phyloP scores from a whole-genome alignment of 2,888 invertebrate genomes.

The Andricus quercusramuli region DNA sequence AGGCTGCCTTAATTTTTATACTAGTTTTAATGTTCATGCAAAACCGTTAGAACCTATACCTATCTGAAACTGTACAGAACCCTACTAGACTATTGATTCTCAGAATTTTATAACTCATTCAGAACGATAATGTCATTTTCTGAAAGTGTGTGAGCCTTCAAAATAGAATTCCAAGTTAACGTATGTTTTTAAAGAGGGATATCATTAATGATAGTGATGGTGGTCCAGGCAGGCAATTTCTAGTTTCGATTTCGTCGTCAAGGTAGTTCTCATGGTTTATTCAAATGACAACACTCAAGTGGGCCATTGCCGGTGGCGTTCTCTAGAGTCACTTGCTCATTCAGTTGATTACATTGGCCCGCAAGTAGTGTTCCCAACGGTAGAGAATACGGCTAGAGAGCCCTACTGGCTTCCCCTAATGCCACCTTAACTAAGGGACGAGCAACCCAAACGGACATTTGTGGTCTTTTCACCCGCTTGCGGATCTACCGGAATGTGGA shows the following conservation, averaged over 20 bases:
- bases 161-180: not conserved
- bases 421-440: conserved; percentile 44
- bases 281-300: conserved; percentile 68
- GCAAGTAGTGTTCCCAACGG: conserved; percentile 53
- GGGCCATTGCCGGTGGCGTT: conserved; percentile 51
- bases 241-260: conserved; percentile 69
- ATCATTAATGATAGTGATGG: not conserved
- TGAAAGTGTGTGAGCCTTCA: too few relatives aligned
- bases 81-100: too few relatives aligned
- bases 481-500: not conserved
- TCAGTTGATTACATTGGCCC: conserved; percentile 71
- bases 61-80: too few relatives aligned
- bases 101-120: too few relatives aligned
- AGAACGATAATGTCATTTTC: too few relatives aligned
- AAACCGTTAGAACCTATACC: too few relatives aligned
- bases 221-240: conserved; percentile 28
- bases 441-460: not conserved
- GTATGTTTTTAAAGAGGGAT: not conserved
- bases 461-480: not conserved
- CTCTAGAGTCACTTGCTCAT: conserved; percentile 73
- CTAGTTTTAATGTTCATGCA: too few relatives aligned
- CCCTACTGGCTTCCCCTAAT: conserved; percentile 19
- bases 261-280: conserved; percentile 73
- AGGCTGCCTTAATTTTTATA: too few relatives aligned
- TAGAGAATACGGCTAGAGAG: conserved; percentile 7